Evolutionary conservation across 2,888 invertebrate genomes (phyloP).

Genomic region (Athripsodes cinereus): DNA sequence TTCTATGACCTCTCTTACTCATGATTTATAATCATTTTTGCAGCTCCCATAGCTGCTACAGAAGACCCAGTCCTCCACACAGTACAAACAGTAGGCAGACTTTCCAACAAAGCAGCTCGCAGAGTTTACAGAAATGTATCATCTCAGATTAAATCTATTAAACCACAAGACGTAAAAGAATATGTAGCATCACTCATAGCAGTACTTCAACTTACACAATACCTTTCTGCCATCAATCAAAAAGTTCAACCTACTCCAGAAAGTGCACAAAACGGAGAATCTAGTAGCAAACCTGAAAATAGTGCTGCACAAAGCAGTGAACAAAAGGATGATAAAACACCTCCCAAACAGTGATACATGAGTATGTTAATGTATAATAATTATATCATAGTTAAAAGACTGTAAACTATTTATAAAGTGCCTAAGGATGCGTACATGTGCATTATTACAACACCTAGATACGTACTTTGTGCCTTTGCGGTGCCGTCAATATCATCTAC

Average conservation of each 20-base stretch:
- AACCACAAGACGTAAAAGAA: slow-evolving; percentile 44
- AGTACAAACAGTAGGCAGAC: slow-evolving; percentile 64
- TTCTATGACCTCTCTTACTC: too few species aligned
- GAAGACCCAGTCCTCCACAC: slow-evolving; percentile 65
- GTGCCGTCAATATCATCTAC: too few species aligned
- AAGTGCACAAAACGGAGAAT: not conserved
- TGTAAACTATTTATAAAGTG: too few species aligned
- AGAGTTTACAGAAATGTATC: slow-evolving; percentile 64
- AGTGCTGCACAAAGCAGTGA: too few species aligned
- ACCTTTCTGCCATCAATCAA: slow-evolving; percentile 40
- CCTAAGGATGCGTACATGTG: too few species aligned
- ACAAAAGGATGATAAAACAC: too few species aligned
- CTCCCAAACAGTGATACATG: too few species aligned
- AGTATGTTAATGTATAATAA: too few species aligned
- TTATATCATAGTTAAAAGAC: too few species aligned
- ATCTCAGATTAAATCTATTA: slow-evolving; percentile 46
- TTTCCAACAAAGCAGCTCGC: slow-evolving; percentile 65
- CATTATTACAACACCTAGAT: too few species aligned
- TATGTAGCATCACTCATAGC: slow-evolving; percentile 45
- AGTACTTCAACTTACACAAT: slow-evolving; percentile 43
- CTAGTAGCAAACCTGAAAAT: not conserved
- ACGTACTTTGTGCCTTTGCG: too few species aligned
- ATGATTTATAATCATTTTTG: too few species aligned
- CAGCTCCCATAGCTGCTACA: slow-evolving; percentile 53
- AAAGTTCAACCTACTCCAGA: slow-evolving; percentile 8